A percentile compares a stretch with the other conserved stretches of the same genome.
phyloP scores from a whole-genome alignment of 2,888 invertebrate genomes.

The Suillia variegata region DNA sequence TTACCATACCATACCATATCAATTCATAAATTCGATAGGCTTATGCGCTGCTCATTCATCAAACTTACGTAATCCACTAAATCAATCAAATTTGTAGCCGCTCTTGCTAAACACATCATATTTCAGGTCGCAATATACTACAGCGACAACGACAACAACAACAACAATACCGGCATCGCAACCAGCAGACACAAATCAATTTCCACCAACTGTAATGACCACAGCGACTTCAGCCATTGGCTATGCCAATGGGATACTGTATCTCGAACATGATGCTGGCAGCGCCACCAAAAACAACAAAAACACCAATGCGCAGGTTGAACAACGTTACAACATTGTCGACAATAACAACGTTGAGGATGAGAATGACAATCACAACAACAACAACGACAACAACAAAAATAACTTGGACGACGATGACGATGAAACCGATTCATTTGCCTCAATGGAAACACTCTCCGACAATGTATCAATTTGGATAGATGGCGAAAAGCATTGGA shows the following conservation, averaged over 20 bases:
- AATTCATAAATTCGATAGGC: too few relatives aligned
- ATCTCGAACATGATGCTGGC: constrained; percentile 19
- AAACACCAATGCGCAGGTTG: not conserved
- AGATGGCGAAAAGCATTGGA: constrained; percentile 78
- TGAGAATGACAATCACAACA: not conserved
- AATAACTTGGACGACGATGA: constrained; percentile 22
- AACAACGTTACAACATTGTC: not conserved
- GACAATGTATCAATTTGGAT: constrained; percentile 79
- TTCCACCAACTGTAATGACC: constrained; percentile 16
- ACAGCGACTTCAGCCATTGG: constrained; percentile 19
- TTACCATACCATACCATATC: too few relatives aligned
- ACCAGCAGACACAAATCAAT: constrained; percentile 26
- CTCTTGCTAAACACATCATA: not conserved
- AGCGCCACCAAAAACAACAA: constrained; percentile 6
- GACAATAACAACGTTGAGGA: not conserved
- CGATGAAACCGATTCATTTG: constrained; percentile 42
- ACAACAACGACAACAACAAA: constrained; percentile 5
- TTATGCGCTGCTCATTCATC: too few relatives aligned
- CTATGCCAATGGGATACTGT: constrained; percentile 23
- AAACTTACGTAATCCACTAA: not conserved
- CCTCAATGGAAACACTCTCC: constrained; percentile 44
- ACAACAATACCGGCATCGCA: constrained; percentile 4
- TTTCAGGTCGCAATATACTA: constrained; percentile 3
- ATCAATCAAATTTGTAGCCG: not conserved
- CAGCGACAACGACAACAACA: constrained; percentile 16